Conservation (phyloP, 2,797 vertebrate genomes). For the Anolis apletophallus region DNA sequence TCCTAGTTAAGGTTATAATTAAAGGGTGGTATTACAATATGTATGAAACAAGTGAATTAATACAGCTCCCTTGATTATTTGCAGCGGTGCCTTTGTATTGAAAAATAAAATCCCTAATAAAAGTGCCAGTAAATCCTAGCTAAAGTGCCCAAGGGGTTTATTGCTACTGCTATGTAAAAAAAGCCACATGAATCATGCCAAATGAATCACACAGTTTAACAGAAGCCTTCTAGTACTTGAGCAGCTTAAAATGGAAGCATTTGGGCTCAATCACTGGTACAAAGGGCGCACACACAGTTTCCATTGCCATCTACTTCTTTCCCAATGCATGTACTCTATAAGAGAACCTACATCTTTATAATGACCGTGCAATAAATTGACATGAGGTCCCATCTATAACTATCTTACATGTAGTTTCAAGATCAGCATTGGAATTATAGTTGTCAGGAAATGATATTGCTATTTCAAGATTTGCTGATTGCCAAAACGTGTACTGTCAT, state of each 20-base stretch:
- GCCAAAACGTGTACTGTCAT: slow-evolving; percentile 17
- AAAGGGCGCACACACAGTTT: not conserved
- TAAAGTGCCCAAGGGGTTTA: not conserved
- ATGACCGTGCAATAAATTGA: not conserved
- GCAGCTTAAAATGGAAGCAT: not conserved
- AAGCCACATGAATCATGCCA: not conserved
- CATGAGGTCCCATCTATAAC: slow-evolving; percentile 28
- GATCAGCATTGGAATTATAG: slow-evolving; percentile 27
- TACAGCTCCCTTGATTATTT: not conserved
- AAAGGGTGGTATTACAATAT: not conserved
- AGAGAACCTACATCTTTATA: slow-evolving; percentile 17
- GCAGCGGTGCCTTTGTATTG: not conserved
- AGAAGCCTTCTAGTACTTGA: not conserved
- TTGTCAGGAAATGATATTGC: slow-evolving; percentile 33
- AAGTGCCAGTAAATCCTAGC: not conserved
- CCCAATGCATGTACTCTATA: not conserved
- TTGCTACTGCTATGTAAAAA: not conserved
- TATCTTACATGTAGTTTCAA: slow-evolving; percentile 1
- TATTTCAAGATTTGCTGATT: slow-evolving; percentile 41
- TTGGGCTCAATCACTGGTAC: not conserved
- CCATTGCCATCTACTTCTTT: not conserved
- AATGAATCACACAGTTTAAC: not conserved
- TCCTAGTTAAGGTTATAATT: not conserved
- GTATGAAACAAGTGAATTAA: not conserved
- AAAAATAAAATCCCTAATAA: not conserved